A percentile compares a stretch with the other conserved stretches of the same genome.
These are phyloP conservation scores for Amiota mariae DNA, from an alignment of 2,888 invertebrate genomes.

Conservation along the genomic window DNA sequence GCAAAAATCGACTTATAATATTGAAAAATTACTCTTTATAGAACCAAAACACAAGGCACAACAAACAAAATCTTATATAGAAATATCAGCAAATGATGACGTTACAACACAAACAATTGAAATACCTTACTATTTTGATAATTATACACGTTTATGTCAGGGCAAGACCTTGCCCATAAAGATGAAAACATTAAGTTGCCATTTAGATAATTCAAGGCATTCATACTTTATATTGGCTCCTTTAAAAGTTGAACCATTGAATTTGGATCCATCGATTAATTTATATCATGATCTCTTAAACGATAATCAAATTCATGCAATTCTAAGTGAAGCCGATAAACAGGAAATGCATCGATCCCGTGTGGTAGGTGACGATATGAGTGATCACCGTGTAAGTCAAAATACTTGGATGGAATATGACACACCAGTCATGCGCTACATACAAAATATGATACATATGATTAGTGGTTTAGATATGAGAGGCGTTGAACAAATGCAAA, in stretches of 20 bases:
- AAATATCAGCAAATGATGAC: neutral
- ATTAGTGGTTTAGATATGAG: constrained; percentile 88
- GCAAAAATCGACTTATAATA: constrained; percentile 36
- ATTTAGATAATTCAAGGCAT: constrained; percentile 67
- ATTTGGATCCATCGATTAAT: constrained; percentile 83
- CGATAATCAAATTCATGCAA: constrained; percentile 85
- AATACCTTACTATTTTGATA: neutral
- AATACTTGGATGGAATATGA: constrained; percentile 54
- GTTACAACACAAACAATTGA: neutral
- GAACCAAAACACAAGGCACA: constrained; percentile 38
- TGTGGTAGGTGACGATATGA: constrained; percentile 7
- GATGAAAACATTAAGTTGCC: constrained; percentile 41
- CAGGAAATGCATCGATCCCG: constrained; percentile 45
- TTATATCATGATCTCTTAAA: constrained; percentile 89
- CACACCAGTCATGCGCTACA: constrained; percentile 37
- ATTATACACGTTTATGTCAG: constrained; percentile 54
- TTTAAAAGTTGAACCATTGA: constrained; percentile 85
- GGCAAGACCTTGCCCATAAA: constrained; percentile 42
- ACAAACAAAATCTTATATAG: constrained; percentile 41
- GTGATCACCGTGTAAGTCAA: constrained; percentile 57
- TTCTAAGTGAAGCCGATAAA: constrained; percentile 36
- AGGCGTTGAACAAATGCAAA: constrained; percentile 94
- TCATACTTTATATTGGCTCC: constrained; percentile 84
- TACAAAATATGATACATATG: constrained; percentile 73
- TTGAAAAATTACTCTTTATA: constrained; percentile 42